Evolutionary conservation across 2,888 invertebrate species (phyloP), one percentile per base, ranked within the genome.

Genomic region (Melanchra persicariae): DNA sequence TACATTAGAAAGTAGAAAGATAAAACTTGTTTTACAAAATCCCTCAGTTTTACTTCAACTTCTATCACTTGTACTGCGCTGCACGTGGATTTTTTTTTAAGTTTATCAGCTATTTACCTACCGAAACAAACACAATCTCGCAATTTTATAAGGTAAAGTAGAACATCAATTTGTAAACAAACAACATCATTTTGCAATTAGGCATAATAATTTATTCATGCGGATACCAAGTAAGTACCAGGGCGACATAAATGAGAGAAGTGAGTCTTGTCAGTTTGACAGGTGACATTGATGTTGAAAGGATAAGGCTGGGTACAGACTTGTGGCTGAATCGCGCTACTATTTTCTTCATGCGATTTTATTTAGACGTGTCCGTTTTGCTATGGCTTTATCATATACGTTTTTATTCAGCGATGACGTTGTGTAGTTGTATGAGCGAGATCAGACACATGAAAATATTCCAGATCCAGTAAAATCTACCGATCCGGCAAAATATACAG

Each of bases 231-330:
- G 24, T 9, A 12, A 22, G 24, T 26, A 51, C 22, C n/a, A 65
- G 8, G 30, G 26, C 47, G n/a, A 51, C 55, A 55, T 57, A 10
- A 49, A 54, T 74, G 1, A 45, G 43, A 45, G 43, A 19, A 19
- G 19, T 4, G 0, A 10, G 3, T 7, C 26, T 22, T 74, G 60
- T 61, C 57, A 74, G 12, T 74, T 74, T 74, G 74, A 74, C 51
- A 61, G 51, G 19, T 37, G 75, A 67, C 57, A 49, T 61, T 34
- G 6, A 34, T 7, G 67, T 26, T 17, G 30, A 61, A 22, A 22
- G 22, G 6, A 15, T 47, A 59, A 74, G 55, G 51, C 26, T 30
- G 22, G 15, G 6, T 3, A 59, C 10, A 60, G 49, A 57, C 19
- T 45, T 2, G 45, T 19, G 19, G 19, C 22, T 26, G 5, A 49